These are phyloP conservation scores for Dinomys branickii DNA, from an alignment of 2,113 vertebrate genomes.

Conservation along the genomic window DNA sequence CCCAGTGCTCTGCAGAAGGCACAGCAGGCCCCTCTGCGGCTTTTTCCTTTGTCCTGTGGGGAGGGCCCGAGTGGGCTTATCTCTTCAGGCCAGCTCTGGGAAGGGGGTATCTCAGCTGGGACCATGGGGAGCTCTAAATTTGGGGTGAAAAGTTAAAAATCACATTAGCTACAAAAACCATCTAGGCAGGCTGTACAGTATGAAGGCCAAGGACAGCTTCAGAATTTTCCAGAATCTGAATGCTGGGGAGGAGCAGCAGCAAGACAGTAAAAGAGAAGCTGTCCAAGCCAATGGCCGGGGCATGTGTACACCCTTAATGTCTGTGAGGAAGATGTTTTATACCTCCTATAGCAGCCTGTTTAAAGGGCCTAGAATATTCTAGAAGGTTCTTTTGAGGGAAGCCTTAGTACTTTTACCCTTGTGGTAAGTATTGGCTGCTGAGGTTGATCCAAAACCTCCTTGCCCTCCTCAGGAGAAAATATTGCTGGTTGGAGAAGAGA, in stretches of 20 bases:
- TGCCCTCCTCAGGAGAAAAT: background rate
- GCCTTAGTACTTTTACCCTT: background rate
- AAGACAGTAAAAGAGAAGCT: background rate
- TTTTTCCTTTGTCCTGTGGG: background rate
- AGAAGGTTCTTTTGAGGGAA: constrained; percentile 16
- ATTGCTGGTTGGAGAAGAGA: background rate
- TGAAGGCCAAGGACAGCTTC: background rate
- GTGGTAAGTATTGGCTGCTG: background rate
- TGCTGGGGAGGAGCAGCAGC: too few species aligned
- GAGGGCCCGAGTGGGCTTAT: background rate
- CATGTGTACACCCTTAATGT: background rate
- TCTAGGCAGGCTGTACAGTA: background rate
- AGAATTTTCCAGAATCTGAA: background rate
- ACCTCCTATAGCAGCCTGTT: background rate
- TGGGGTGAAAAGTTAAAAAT: constrained; percentile 11
- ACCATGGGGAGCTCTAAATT: background rate
- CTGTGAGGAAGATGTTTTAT: background rate
- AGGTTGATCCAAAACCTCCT: background rate
- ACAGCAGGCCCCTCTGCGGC: background rate
- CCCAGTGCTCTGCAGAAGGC: background rate
- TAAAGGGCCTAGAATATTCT: background rate
- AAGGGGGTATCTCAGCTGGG: background rate
- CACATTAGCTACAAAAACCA: background rate
- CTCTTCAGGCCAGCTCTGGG: background rate
- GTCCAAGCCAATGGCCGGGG: background rate